Evolutionary conservation across 2,113 vertebrate genomes (phyloP).

Genomic region (human (Homo sapiens)): GRCh38 chr4:81697001-81697500

Average conservation of each 20-base stretch:
- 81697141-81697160: not conserved
- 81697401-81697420: not conserved
- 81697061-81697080: not conserved
- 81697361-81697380: not conserved
- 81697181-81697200: not conserved
- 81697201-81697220: not conserved
- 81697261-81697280: not conserved
- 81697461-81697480: not conserved
- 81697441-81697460: not conserved
- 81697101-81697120: not conserved
- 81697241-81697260: not conserved
- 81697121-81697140: not conserved
- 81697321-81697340: not conserved
- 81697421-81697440: not conserved
- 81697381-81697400: rapidly evolving
- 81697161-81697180: not conserved
- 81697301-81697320: not conserved
- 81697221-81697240: not conserved
- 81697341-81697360: not conserved
- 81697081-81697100: not conserved
- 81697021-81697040: not conserved
- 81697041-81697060: not conserved
- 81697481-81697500: not conserved
- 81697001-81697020: not conserved
- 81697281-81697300: not conserved